Evolutionary conservation across 2,888 invertebrate species (phyloP), one percentile per base, ranked within the genome.

Genomic region (Alloplasta piceator): DNA sequence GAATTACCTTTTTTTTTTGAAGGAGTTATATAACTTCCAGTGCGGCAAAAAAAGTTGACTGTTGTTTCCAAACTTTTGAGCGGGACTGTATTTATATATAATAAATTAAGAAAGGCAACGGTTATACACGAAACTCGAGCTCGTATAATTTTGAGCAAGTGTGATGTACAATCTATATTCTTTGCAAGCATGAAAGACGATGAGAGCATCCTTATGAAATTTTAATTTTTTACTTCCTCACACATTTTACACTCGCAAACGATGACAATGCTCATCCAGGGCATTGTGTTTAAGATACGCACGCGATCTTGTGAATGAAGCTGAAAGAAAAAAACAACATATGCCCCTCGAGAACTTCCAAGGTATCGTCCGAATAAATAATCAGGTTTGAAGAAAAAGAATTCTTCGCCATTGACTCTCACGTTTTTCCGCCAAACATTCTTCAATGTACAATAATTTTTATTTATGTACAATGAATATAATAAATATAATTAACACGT

Each of bases 131-230:
- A 58, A 58, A 12, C 58, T 58, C 7, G 5, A 39, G 6, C 14
- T 14, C 14, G 52, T 52, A 14, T 9, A 16, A 6, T 9, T 52
- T 41, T 61, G 41, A 61, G 41, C 41, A 14, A 61, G 60, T 61
- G 41, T 61, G 14, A 41, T 61, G 26, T 26, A 61, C 50, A 43
- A 66, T 74, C 55, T n/a, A 55, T 73, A 56, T 56, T 73, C 64
- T 39, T 39, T 46, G 38, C 48, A 6, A n/a, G 61, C 43, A 61
- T 10, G 55, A 48, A 46, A 41, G 48, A 55, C n/a, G 14, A 36
- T 14, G 63, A 67, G 38, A 41, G 16, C 16, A 61, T 66, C 46
- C 80, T 77, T 77, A 66, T 26, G 61, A 75, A 78, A 78, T 82
- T 82, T 72, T 70, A 61, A 83, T 82, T 26, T 26, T 26, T 26